Percentiles rank a stretch among this genome's conserved stretches.
Conservation (phyloP, 2,113 vertebrate species). For the Oceanodroma tethys region DNA sequence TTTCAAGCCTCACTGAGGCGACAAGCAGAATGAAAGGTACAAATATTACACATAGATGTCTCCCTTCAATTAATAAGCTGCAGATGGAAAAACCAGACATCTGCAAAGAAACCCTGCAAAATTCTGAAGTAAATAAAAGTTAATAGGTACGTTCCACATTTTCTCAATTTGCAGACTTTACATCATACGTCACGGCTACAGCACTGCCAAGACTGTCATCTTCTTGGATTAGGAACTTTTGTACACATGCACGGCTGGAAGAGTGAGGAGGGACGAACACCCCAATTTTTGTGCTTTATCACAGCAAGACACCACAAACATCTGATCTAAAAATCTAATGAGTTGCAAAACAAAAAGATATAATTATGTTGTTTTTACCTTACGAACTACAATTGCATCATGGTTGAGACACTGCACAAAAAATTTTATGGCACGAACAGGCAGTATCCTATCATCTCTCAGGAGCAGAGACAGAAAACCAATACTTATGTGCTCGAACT, state of each 20-base stretch:
- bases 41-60: rapidly evolving
- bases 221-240: neutral
- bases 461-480: slow-evolving; percentile 91
- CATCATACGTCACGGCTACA: rapidly evolving
- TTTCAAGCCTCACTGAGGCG: neutral
- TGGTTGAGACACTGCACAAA: slow-evolving; percentile 96
- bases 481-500: slow-evolving; percentile 95
- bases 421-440: slow-evolving; percentile 83
- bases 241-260: neutral
- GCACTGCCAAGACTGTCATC: neutral
- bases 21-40: neutral
- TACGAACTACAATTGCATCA: slow-evolving; percentile 92
- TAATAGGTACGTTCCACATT: neutral
- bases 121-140: neutral
- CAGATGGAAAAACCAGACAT: neutral
- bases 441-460: slow-evolving; percentile 89
- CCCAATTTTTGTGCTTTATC: neutral
- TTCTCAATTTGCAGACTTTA: neutral
- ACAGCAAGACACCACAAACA: neutral
- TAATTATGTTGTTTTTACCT: slow-evolving; percentile 72
- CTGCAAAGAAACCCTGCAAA: neutral
- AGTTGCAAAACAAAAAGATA: neutral
- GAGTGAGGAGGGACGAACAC: neutral
- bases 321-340: neutral
- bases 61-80: neutral